Conservation (phyloP, 2,888 invertebrate species). For the Zhengitettix transpicula region DNA sequence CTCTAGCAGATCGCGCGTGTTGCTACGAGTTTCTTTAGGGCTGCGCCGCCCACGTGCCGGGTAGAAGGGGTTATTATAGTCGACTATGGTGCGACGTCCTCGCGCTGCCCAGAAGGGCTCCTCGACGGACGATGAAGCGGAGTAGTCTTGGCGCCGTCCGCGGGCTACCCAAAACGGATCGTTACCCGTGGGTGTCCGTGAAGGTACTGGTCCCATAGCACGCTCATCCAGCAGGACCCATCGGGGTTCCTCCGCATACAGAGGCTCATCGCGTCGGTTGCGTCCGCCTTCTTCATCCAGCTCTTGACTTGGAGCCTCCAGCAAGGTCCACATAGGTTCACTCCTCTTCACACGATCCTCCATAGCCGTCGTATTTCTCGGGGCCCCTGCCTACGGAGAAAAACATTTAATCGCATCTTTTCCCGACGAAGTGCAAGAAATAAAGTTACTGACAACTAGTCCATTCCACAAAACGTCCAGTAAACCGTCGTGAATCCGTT, state of each 20-base stretch:
- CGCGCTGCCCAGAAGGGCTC: constrained; percentile 6
- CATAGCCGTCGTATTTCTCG: too few relatives aligned
- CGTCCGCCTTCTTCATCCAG: neutral
- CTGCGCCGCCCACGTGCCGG: too few relatives aligned
- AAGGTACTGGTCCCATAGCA: neutral
- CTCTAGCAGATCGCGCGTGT: too few relatives aligned
- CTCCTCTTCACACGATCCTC: neutral
- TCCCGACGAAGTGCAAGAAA: too few relatives aligned
- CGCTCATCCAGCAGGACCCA: neutral
- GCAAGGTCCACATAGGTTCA: neutral
- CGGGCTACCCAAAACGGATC: constrained; percentile 19
- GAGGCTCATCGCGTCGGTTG: neutral
- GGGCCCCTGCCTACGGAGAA: too few relatives aligned
- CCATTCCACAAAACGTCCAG: too few relatives aligned
- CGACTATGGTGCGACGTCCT: neutral
- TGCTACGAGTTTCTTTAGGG: too few relatives aligned
- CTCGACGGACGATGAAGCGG: constrained; percentile 1
- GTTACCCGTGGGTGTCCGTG: neutral
- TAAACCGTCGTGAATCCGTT: too few relatives aligned
- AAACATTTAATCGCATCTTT: too few relatives aligned
- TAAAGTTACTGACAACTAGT: too few relatives aligned
- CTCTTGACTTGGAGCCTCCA: neutral
- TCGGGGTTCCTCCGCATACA: neutral
- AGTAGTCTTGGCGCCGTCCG: constrained; percentile 10
- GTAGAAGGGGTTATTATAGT: too few relatives aligned